A percentile compares a stretch with the other conserved stretches of the same genome.
Conservation (phyloP, 2,113 vertebrate species). For the Oncorhynchus kisutch region DNA sequence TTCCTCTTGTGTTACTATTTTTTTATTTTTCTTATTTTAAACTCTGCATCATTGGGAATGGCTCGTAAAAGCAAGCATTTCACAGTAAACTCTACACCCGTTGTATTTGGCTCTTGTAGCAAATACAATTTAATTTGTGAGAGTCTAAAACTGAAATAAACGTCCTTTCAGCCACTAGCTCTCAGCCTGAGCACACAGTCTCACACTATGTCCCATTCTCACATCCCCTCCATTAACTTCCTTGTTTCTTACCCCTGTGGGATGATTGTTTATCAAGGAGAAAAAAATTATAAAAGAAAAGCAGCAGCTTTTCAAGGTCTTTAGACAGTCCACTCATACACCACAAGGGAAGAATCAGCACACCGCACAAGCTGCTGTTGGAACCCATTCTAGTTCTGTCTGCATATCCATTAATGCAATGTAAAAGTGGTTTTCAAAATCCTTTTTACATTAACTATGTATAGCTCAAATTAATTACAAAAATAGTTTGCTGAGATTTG, state of each 20-base stretch:
- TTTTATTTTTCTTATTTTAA: no score
- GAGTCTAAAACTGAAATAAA: neutral
- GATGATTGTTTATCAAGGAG: neutral
- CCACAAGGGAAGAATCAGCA: neutral
- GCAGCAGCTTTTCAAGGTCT: constrained; percentile 3
- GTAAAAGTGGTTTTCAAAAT: neutral
- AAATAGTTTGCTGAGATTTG: no score
- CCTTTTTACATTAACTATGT: neutral
- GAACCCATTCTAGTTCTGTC: neutral
- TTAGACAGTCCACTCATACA: neutral
- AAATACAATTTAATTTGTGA: no score
- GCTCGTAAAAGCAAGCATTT: no score
- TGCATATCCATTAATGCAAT: neutral
- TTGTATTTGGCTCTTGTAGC: no score
- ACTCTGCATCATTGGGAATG: no score
- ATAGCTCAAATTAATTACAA: no score
- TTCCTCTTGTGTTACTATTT: no score
- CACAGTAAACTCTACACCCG: no score
- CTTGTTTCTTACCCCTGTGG: neutral
- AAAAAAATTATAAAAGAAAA: neutral
- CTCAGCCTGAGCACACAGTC: neutral
- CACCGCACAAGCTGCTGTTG: neutral
- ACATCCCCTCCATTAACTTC: constrained; percentile 1
- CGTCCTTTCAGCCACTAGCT: neutral
- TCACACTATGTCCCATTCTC: neutral